Evolutionary conservation across 37 sponge, comb jelly and placozoan genomes (phyloP).

Genomic region (Haliclona indistincta): DNA sequence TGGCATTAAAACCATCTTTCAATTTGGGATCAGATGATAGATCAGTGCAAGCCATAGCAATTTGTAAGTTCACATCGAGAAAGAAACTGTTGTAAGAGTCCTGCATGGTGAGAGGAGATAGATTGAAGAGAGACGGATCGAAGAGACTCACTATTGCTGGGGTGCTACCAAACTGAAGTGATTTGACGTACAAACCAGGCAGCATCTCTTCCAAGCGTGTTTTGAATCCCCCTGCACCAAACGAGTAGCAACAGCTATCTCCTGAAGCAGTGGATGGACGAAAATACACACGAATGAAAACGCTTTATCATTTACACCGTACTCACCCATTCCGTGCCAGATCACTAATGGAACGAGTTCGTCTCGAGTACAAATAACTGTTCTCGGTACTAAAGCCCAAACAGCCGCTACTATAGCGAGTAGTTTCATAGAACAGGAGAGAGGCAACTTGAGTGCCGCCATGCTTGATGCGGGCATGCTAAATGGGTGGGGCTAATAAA

Average conservation of each 20-base stretch:
- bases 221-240: constrained; percentile 5
- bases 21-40: constrained; percentile 36
- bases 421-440: too few species aligned
- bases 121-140: neutral
- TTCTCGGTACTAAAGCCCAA: too few species aligned
- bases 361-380: neutral
- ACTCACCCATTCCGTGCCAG: constrained; percentile 24
- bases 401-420: too few species aligned
- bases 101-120: neutral
- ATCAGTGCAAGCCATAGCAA: constrained; percentile 43
- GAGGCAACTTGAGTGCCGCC: too few species aligned
- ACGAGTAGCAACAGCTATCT: neutral
- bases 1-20: constrained; percentile 57
- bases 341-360: constrained; percentile 1
- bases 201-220: neutral
- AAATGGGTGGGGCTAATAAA: too few species aligned
- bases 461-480: too few species aligned
- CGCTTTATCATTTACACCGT: neutral
- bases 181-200: constrained; percentile 9
- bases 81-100: constrained; percentile 11
- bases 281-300: neutral
- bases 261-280: neutral
- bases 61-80: neutral
- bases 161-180: constrained; percentile 9
- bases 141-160: neutral